A percentile compares a stretch with the other conserved stretches of the same genome.
These are phyloP conservation scores for Upupa epops DNA, from an alignment of 2,113 vertebrate genomes.

Conservation along the genomic window DNA sequence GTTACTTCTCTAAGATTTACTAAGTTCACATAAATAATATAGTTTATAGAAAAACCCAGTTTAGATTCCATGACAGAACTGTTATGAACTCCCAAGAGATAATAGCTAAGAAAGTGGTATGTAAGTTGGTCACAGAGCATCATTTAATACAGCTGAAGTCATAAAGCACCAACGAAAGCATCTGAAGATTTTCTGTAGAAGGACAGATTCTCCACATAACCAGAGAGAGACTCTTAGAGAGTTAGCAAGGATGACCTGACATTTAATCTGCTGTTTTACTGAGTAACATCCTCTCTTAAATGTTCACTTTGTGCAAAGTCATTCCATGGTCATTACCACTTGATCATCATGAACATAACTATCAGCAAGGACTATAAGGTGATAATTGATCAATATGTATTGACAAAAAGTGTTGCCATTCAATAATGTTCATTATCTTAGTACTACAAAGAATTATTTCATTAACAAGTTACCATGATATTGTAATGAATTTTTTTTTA, in stretches of 20 bases:
- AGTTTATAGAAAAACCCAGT: neutral
- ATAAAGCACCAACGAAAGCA: constrained; percentile 8
- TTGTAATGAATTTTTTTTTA: neutral
- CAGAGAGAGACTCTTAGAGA: constrained; percentile 31
- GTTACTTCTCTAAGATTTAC: neutral
- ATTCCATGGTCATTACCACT: constrained; percentile 32
- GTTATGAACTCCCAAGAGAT: neutral
- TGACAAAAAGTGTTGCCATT: constrained; percentile 26
- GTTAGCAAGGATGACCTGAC: constrained; percentile 45
- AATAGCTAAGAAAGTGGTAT: neutral
- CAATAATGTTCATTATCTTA: constrained; percentile 12
- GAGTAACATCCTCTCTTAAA: constrained; percentile 36
- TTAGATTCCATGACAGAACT: neutral
- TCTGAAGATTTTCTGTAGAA: constrained; percentile 17
- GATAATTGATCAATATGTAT: constrained; percentile 57
- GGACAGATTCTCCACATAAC: constrained; percentile 49
- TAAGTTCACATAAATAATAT: neutral
- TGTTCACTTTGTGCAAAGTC: constrained; percentile 38
- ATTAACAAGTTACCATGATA: constrained; percentile 16
- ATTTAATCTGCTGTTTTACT: constrained; percentile 61
- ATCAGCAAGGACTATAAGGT: constrained; percentile 12
- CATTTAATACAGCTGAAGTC: neutral
- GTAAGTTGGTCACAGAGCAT: neutral
- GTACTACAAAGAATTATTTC: constrained; percentile 31
- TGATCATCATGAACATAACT: constrained; percentile 21